Base-by-base conservation (phyloP, 37 sponge, comb jelly and placozoan genomes). In the Beroe ovata region DNA sequence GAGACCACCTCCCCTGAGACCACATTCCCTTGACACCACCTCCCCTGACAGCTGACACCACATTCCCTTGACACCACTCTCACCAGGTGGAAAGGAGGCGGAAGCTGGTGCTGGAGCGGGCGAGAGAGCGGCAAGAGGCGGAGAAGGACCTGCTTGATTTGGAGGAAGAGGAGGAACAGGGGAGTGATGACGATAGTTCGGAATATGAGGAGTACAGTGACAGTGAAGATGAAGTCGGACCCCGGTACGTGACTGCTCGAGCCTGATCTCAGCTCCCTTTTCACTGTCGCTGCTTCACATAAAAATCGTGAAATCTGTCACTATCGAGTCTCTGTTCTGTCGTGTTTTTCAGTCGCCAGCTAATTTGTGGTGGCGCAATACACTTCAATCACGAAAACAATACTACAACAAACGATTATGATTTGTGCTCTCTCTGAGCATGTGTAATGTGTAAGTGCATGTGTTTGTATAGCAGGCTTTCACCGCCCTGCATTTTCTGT, bases 191-290 rank as follows among this genome's bases (percentile, higher is more conserved):
- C 64, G 95, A 92, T 30, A 91, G 60, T 18, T 94, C 94, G 61
- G 95, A 96, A 61, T 95, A 95, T 60, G 97, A 96, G 60, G 97
- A 96, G 60, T 96, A 94, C 88, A 92, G 89, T 30, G 97, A 96
- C 64, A 95, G 94, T 28, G 97, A 96, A 58, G 95, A 97, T 69
- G 97, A 97, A 32, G 60, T 64, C n/a, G 95, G 94, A 23, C 94
- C 95, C 21, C 89, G 84, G 84, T 77, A 20, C 18, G 84, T 42
- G 69, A 66, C 35, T 23, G 26, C 6, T 16, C 59, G 59, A 62
- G 4, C 63, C n/a, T n/a, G n/a, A n/a, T n/a, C n/a, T n/a, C n/a
- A n/a, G n/a, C n/a, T n/a, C n/a, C n/a, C 11, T 58, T 58, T 58
- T 11, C 59, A 11, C 59, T 18, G 16, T 18, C 59, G 16, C 59